Base-by-base conservation (phyloP, 1,140 invertebrate genomes). In the Solen grandis region DNA sequence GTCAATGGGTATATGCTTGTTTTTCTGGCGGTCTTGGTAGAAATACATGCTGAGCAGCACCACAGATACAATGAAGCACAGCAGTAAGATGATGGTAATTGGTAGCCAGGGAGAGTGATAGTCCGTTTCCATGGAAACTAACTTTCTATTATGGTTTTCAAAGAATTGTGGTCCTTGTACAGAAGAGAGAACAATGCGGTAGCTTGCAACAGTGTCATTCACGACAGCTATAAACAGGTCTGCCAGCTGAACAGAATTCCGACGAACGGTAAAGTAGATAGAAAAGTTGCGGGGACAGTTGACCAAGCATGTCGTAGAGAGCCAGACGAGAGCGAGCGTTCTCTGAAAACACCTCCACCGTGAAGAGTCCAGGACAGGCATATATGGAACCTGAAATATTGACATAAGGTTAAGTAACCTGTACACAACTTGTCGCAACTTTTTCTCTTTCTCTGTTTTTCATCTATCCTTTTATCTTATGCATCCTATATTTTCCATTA, bases 281-380 rank as follows among this genome's bases (percentile, higher is more conserved):
- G 72, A 72, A 38, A 90, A 90, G 5, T 87, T 55, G 13, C 63
- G 35, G 13, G 87, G 88, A 59, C 87, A 87, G 60, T 84, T 85
- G 36, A 89, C 79, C n/a, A 22, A 89, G 69, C 16, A 87, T 63
- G 63, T 90, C 88, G 65, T 84, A 89, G 19, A 83, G 25, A 13
- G 81, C 87, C 1, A 88, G 66, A 69, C 85, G 83, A 5, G 73
- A 31, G 0, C 77, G 65, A 82, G 86, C 84, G 27, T 87, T 82
- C 70, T 89, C 85, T 65, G 86, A 85, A 73, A 82, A 90, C 13
- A 90, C 77, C 73, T 88, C 86, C 29, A 89, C 54, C 3, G 80
- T 88, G 14, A 90, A 63, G 19, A 88, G 79, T n/a, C 83, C 84
- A 1, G 89, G 89, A 69, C 87, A 90, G 3, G 62, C 69, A n/a